A percentile compares a stretch with the other conserved stretches of the same genome.
phyloP scores from a whole-genome alignment of 2,797 vertebrate genomes.

The Sebastiscus tertius region DNA sequence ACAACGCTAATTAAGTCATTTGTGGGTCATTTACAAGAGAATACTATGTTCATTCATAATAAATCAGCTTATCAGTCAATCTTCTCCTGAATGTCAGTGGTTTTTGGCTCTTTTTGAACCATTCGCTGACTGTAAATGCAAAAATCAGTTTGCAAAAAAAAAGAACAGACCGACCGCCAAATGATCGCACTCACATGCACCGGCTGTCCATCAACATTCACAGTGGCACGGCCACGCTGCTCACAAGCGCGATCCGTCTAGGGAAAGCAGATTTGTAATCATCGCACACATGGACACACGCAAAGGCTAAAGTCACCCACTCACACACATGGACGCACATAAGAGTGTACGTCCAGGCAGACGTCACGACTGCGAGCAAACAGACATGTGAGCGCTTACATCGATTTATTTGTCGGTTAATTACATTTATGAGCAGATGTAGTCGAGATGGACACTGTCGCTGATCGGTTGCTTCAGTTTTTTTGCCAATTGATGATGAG shows the following conservation, averaged over 20 bases:
- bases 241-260: constrained; percentile 38
- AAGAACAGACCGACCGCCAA: constrained; percentile 37
- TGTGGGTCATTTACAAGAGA: not conserved
- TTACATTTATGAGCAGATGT: constrained; percentile 12
- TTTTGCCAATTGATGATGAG: not conserved
- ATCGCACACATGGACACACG: constrained; percentile 46
- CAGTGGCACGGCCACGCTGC: constrained; percentile 32
- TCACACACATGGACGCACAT: constrained; percentile 21
- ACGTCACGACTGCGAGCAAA: not conserved
- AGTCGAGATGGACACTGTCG: not conserved
- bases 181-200: constrained; percentile 52
- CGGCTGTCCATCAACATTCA: constrained; percentile 62
- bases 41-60: not conserved
- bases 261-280: constrained; percentile 69
- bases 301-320: constrained; percentile 48
- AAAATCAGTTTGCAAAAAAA: constrained; percentile 14
- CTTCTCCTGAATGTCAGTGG: not conserved
- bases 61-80: not conserved
- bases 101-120: not conserved
- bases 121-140: constrained; percentile 28
- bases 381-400: constrained; percentile 4
- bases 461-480: constrained; percentile 9
- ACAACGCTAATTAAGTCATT: not conserved
- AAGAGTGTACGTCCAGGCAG: not conserved
- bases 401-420: constrained; percentile 2